phyloP scores from a whole-genome alignment of 2,797 vertebrate species.

The Sternarchorhynchus goeldii region DNA sequence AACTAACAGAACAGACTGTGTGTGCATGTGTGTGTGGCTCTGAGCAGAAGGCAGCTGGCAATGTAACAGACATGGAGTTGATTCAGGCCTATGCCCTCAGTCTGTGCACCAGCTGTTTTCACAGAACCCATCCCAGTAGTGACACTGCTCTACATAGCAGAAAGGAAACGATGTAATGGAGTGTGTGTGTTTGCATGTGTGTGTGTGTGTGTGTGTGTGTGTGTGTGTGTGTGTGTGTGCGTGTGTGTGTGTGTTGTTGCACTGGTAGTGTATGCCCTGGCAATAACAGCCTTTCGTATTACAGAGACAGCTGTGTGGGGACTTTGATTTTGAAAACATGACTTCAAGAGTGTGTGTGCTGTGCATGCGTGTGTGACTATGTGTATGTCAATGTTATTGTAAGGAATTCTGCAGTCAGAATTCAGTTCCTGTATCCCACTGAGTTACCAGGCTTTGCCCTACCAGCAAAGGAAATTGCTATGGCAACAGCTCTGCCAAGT shows the following conservation, averaged over 20 bases:
- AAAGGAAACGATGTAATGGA: neutral
- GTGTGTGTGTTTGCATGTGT: constrained; percentile 25
- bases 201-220: constrained; percentile 19
- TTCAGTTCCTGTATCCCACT: constrained; percentile 59
- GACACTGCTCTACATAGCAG: neutral
- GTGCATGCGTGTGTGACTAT: too few relatives aligned
- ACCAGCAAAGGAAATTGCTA: constrained; percentile 45
- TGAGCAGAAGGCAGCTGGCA: constrained; percentile 33
- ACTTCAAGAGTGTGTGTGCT: constrained; percentile 1
- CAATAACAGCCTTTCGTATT: neutral
- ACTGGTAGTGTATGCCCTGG: neutral
- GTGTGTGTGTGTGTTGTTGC: constrained; percentile 46
- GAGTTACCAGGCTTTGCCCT: constrained; percentile 50
- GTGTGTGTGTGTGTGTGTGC: constrained; percentile 42
- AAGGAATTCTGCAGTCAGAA: constrained; percentile 42
- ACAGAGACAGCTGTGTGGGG: neutral
- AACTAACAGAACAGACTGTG: constrained; percentile 21
- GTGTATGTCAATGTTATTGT: neutral
- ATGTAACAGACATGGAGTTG: constrained; percentile 23
- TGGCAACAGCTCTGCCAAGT: constrained; percentile 60
- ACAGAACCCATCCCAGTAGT: neutral
- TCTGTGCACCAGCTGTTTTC: constrained; percentile 23
- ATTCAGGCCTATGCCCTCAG: neutral
- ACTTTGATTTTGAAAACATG: constrained; percentile 18
- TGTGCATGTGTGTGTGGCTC: neutral